Evolutionary conservation across 2,113 vertebrate species (phyloP).

Genomic region (Pan paniscus): DNA sequence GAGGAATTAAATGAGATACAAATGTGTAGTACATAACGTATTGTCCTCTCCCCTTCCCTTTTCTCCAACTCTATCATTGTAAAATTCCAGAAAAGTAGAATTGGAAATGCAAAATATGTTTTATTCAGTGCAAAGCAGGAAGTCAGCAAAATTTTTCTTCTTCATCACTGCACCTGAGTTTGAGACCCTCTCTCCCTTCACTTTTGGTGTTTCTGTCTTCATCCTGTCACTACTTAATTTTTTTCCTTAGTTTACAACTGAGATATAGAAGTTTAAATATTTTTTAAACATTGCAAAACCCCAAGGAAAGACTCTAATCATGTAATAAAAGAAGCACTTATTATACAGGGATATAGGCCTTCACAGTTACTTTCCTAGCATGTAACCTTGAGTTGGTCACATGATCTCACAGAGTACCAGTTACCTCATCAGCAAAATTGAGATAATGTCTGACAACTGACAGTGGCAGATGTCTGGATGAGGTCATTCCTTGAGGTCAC

Average conservation of each 20-base stretch:
- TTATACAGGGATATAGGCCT: background rate
- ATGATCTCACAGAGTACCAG: background rate
- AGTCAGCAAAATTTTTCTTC: background rate
- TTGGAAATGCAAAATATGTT: background rate
- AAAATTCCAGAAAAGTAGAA: constrained; percentile 15
- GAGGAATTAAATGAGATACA: background rate
- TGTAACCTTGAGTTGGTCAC: constrained; percentile 12
- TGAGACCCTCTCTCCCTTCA: background rate
- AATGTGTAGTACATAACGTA: background rate
- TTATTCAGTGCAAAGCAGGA: background rate
- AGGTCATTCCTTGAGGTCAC: constrained; percentile 47
- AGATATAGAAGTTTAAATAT: background rate
- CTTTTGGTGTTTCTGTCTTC: background rate
- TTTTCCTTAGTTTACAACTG: background rate
- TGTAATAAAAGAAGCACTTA: background rate
- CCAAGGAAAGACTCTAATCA: background rate
- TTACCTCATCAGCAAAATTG: constrained; percentile 64
- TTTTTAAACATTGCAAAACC: background rate
- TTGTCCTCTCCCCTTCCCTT: background rate
- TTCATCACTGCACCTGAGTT: background rate
- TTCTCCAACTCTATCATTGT: background rate
- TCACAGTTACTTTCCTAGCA: background rate
- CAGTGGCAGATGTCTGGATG: constrained; percentile 31
- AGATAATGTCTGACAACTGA: constrained; percentile 66
- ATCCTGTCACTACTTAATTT: background rate